Evolutionary conservation across 2,113 vertebrate species (phyloP).

Genomic region (Nothoprocta perdicaria): DNA sequence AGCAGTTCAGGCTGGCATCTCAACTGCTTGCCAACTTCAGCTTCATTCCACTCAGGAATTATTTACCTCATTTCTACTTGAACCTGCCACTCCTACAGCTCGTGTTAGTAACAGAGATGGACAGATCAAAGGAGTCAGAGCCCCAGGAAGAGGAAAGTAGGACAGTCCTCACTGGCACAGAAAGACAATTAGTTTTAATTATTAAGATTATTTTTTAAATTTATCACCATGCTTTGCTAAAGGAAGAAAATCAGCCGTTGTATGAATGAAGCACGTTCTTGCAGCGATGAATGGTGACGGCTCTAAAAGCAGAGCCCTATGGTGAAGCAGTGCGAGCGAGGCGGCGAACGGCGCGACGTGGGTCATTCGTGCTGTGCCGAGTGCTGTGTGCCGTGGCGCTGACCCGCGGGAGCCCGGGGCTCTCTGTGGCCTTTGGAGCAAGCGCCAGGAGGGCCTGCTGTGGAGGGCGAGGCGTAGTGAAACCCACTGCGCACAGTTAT

Average conservation of each 20-base stretch:
- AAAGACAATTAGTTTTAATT: conserved; percentile 62
- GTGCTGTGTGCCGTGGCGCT: not conserved
- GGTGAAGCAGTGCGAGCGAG: not conserved
- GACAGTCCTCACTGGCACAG: not conserved
- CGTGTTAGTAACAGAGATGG: conserved; percentile 69
- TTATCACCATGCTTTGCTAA: conserved; percentile 23
- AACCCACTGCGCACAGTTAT: not conserved
- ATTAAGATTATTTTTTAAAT: conserved; percentile 46
- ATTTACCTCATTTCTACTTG: conserved; percentile 63
- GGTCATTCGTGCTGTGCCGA: not conserved
- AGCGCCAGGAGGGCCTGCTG: not conserved
- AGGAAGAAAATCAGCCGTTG: conserved; percentile 22
- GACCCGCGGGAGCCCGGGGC: not conserved
- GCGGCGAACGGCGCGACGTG: not conserved
- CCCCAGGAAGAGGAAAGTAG: conserved; percentile 39
- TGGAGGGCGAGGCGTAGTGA: not conserved
- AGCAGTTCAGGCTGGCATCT: not conserved
- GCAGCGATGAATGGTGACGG: conserved; percentile 14
- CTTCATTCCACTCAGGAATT: conserved; percentile 67
- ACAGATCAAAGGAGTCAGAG: conserved; percentile 70
- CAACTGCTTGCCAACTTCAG: conserved; percentile 35
- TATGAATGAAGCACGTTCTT: conserved; percentile 26
- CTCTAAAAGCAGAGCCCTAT: not conserved
- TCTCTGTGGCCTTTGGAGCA: not conserved
- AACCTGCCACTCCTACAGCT: conserved; percentile 61